phyloP scores from a whole-genome alignment of 2,113 vertebrate genomes.

The Rhagologus leucostigma region DNA sequence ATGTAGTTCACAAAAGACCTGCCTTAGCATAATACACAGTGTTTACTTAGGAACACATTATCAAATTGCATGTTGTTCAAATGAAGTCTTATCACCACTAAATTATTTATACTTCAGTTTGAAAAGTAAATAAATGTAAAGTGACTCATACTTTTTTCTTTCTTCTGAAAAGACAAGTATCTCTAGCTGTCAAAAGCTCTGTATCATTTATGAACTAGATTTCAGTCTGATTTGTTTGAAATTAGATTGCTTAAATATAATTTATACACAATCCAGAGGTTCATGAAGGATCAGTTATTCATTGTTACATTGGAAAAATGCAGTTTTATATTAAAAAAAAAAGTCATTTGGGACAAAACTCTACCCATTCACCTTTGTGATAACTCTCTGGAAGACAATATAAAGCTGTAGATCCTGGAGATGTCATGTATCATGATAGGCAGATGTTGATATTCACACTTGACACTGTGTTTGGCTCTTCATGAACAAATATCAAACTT shows the following conservation, averaged over 20 bases:
- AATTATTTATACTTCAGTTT: conserved; percentile 53
- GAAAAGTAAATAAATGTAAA: conserved; percentile 37
- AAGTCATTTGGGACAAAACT: neutral
- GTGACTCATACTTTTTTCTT: neutral
- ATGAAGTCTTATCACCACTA: neutral
- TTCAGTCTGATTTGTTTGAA: neutral
- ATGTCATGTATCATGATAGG: neutral
- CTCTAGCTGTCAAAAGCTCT: neutral
- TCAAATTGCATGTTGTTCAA: conserved; percentile 22
- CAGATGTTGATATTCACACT: neutral
- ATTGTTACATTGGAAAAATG: neutral
- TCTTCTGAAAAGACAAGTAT: neutral
- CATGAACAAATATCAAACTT: neutral
- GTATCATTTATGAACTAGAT: neutral
- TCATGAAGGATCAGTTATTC: neutral
- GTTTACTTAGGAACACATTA: conserved; percentile 37
- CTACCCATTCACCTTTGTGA: neutral
- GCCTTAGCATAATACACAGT: neutral
- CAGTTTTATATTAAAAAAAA: neutral
- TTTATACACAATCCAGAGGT: neutral
- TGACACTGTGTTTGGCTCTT: neutral
- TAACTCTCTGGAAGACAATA: neutral
- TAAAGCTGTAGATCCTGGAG: neutral
- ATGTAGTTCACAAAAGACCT: neutral
- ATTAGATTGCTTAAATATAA: neutral